Evolutionary conservation across 2,113 vertebrate genomes (phyloP).

Genomic region (Sprattus sprattus): DNA sequence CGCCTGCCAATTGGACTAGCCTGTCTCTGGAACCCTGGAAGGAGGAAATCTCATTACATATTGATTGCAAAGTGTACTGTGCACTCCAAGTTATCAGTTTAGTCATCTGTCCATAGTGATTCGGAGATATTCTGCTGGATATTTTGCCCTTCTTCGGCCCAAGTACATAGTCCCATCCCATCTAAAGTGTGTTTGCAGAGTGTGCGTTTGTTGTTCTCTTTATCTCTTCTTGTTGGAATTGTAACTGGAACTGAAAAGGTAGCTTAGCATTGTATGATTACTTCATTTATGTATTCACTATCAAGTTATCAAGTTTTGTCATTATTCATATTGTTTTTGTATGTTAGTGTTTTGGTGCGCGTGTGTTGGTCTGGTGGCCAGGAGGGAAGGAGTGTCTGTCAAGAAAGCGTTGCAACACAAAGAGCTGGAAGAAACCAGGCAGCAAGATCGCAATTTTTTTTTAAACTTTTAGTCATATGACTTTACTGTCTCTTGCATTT

Average conservation of each 20-base stretch:
- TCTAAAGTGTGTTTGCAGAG: not conserved
- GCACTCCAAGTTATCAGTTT: not conserved
- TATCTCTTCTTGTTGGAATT: not conserved
- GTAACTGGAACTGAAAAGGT: not conserved
- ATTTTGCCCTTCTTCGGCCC: not conserved
- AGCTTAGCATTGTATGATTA: not conserved
- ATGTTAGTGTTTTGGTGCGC: not conserved
- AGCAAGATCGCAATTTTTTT: too few relatives aligned
- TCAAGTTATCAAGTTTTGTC: not conserved
- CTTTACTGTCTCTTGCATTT: not conserved
- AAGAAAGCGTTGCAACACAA: not conserved
- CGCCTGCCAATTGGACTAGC: conserved; percentile 75
- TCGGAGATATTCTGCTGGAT: not conserved
- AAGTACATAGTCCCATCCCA: not conserved
- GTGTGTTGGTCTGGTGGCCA: not conserved
- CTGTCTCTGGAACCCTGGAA: conserved; percentile 79
- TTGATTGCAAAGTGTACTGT: not conserved
- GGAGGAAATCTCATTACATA: conserved; percentile 6
- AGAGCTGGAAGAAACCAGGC: not conserved
- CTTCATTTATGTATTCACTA: not conserved
- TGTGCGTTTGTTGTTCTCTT: not conserved
- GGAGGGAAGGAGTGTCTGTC: not conserved
- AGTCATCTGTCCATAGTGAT: not conserved
- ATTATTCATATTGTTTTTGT: not conserved
- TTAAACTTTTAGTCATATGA: not conserved